These are phyloP conservation scores for Mimachlamys varia DNA, from an alignment of 2,888 invertebrate species.

Conservation along the genomic window DNA sequence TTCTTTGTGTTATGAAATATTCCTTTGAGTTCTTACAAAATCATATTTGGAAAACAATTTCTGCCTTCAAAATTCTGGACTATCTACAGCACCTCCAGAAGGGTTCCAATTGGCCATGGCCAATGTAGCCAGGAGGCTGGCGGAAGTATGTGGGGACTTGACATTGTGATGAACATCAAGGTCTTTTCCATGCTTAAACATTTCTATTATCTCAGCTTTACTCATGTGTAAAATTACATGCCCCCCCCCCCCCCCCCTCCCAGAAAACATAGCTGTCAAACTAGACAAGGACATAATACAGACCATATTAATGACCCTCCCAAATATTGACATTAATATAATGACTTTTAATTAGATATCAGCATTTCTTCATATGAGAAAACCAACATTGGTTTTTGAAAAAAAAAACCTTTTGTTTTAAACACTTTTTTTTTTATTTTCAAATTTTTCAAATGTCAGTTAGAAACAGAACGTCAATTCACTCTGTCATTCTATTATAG, in stretches of 20 bases:
- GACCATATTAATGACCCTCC: too few relatives aligned
- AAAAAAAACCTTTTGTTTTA: too few relatives aligned
- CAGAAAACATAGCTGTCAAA: not conserved
- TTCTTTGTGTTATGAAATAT: too few relatives aligned
- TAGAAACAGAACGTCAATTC: too few relatives aligned
- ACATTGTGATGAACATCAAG: not conserved
- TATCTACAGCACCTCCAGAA: not conserved
- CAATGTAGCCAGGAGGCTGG: not conserved
- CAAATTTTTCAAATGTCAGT: too few relatives aligned
- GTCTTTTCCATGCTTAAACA: not conserved
- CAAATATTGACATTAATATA: too few relatives aligned
- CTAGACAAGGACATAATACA: too few relatives aligned
- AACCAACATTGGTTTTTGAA: too few relatives aligned
- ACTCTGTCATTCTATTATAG: too few relatives aligned
- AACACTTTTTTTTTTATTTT: too few relatives aligned
- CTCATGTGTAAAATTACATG: not conserved
- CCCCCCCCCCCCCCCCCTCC: not conserved
- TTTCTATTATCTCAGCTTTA: not conserved
- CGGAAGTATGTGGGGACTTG: not conserved
- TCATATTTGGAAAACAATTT: not conserved
- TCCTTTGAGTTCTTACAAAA: not conserved
- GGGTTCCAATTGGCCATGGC: constrained; percentile 14
- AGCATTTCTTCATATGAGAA: too few relatives aligned
- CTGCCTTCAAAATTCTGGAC: not conserved
- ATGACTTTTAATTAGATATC: too few relatives aligned